Conservation (phyloP, 2,113 vertebrate genomes). For the Poeciliopsis turrubarensis region DNA sequence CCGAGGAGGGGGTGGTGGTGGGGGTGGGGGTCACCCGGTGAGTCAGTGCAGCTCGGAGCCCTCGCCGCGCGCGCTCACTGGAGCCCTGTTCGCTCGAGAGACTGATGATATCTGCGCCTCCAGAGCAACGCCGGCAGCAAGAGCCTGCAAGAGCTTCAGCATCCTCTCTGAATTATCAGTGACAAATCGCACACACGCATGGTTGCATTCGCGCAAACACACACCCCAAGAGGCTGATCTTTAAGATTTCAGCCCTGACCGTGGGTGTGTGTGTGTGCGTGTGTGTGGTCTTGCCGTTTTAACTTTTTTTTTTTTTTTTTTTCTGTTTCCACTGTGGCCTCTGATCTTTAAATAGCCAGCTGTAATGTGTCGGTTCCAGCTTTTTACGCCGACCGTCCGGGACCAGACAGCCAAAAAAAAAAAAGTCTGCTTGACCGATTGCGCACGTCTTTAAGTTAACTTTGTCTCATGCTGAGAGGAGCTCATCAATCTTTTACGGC, state of each 20-base stretch:
- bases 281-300: slow-evolving; percentile 67
- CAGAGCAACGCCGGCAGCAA: slow-evolving; percentile 12
- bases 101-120: slow-evolving; percentile 42
- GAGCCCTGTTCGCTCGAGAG: slow-evolving; percentile 33
- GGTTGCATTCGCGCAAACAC: slow-evolving; percentile 21
- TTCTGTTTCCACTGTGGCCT: slow-evolving; percentile 58
- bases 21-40: slow-evolving; percentile 45
- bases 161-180: slow-evolving; percentile 34
- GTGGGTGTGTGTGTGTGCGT: slow-evolving; percentile 9
- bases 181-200: slow-evolving; percentile 39
- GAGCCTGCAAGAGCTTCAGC: slow-evolving; percentile 26
- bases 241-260: slow-evolving; percentile 5
- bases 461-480: not conserved
- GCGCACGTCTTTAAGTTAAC: slow-evolving; percentile 1
- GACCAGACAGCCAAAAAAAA: not conserved
- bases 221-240: slow-evolving; percentile 7
- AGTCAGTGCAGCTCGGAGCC: slow-evolving; percentile 3
- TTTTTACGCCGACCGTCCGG: slow-evolving; percentile 15
- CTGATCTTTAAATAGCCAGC: slow-evolving; percentile 63
- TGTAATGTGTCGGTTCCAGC: slow-evolving; percentile 56
- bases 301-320: slow-evolving; percentile 59
- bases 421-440: slow-evolving; percentile 5
- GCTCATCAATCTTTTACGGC: not conserved
- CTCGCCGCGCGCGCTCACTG: slow-evolving; percentile 20
- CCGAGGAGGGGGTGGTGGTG: not conserved